Conservation (phyloP, 2,113 vertebrate genomes). For the Nansenia antarctica region DNA sequence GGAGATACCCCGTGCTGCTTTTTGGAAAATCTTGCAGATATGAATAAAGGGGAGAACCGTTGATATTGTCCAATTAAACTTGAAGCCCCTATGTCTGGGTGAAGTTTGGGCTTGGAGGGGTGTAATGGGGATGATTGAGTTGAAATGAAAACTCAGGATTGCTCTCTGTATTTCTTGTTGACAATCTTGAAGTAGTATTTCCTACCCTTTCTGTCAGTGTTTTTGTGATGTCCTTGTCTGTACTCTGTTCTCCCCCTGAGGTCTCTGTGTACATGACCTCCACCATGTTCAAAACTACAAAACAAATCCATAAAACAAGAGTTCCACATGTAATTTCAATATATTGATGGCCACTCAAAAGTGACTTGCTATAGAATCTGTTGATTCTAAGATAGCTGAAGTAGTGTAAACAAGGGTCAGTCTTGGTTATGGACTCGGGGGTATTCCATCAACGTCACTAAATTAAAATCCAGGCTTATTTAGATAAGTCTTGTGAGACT, state of each 20-base stretch:
- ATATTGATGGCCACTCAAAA: neutral
- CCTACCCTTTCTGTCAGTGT: neutral
- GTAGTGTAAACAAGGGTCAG: neutral
- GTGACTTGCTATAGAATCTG: neutral
- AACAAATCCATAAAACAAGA: neutral
- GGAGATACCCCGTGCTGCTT: constrained; percentile 55
- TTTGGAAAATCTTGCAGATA: constrained; percentile 43
- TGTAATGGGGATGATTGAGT: constrained; percentile 9
- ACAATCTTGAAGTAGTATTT: constrained; percentile 55
- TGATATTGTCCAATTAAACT: constrained; percentile 56
- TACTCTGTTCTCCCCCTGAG: neutral
- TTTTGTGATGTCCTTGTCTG: constrained; percentile 17
- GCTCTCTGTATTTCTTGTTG: constrained; percentile 44
- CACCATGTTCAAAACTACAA: neutral
- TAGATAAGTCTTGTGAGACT: too few species aligned
- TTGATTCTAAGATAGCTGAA: neutral
- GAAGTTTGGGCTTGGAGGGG: constrained; percentile 21
- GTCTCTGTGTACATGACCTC: neutral
- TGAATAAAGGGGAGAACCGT: constrained; percentile 61
- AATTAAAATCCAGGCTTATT: too few species aligned
- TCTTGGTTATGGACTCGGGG: neutral
- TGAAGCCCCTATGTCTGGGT: constrained; percentile 34
- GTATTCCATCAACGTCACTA: too few species aligned
- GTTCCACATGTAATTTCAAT: too few species aligned
- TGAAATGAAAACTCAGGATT: constrained; percentile 25